Evolutionary conservation across 2,888 invertebrate species (phyloP), one percentile per base, ranked within the genome.

Genomic region (Yponomeuta sedellus): DNA sequence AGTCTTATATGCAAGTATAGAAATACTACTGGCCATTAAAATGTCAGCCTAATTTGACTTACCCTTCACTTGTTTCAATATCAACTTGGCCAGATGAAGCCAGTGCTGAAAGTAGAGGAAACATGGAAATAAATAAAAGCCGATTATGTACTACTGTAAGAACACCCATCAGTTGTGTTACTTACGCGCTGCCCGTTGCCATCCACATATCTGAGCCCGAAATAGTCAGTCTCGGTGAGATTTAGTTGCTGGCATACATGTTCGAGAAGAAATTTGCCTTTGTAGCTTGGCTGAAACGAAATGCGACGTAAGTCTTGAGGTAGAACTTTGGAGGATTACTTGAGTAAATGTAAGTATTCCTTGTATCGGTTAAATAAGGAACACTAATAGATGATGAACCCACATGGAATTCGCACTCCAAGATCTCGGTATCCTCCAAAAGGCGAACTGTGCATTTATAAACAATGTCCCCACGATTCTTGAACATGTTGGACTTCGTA

Each of bases 11-110:
- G 8, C 8, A 34, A 34, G 10, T 8, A 8, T 34, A 8, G 34
- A 34, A 34, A 34, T 34, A 34, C 34, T 34, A 34, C 1, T 34
- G 34, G 8, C 6, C 34, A 34, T 34, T 8, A 8, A 34, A 6
- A 34, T 6, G 10, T 8, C 6, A 34, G 8, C 34, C 44, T 52
- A 58, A 56, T 16, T 20, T 19, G 61, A 74, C 81, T 85, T 88
- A 96, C 97, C 96, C 95, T 97, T 97, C 52, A 97, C 96, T 94
- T 98, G 97, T 85, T 97, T 98, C 73, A 96, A 89, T 82, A 97
- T 95, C 73, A 96, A 94, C 91, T 97, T 97, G 68, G 96, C 96
- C 85, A 97, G 92, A 89, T 98, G 98, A 79, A 98, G 88, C 98
- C 98, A 98, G 89, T 97, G 97, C 98, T 98, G 92, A 76, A 94